Percentiles rank a stretch among this genome's conserved stretches.
Evolutionary conservation across 2,113 vertebrate genomes (phyloP).

Genomic region (Ceyx melanurus): DNA sequence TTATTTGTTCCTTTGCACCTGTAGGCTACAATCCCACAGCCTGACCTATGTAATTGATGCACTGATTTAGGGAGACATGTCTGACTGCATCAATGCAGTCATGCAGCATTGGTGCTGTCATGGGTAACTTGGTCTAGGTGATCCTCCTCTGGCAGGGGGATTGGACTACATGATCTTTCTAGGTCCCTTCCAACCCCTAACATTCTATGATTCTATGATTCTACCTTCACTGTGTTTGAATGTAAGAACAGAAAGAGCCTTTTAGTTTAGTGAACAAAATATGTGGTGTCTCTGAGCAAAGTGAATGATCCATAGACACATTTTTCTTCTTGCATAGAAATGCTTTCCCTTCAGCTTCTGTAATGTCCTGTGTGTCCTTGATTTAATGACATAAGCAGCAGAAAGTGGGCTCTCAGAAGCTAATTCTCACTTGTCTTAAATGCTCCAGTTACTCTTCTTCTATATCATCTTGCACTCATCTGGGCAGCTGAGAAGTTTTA

Average conservation of each 20-base stretch:
- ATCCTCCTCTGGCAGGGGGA: too few species aligned
- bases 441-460: neutral
- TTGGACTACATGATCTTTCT: too few species aligned
- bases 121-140: too few species aligned
- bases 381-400: neutral
- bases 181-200: too few species aligned
- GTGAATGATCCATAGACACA: neutral
- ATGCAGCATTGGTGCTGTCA: too few species aligned
- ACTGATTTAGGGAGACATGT: neutral
- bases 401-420: neutral
- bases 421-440: neutral
- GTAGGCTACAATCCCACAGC: accelerated
- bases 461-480: neutral
- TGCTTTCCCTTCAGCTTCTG: neutral
- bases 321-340: neutral
- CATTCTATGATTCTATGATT: too few species aligned
- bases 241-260: neutral
- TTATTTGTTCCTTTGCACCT: neutral
- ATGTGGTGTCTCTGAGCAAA: neutral
- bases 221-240: neutral
- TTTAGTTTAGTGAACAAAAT: neutral
- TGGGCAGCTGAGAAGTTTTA: neutral
- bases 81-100: neutral
- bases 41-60: neutral
- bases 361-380: neutral